phyloP scores from a whole-genome alignment of 1,140 invertebrate species.

The Drosophila carrolli region DNA sequence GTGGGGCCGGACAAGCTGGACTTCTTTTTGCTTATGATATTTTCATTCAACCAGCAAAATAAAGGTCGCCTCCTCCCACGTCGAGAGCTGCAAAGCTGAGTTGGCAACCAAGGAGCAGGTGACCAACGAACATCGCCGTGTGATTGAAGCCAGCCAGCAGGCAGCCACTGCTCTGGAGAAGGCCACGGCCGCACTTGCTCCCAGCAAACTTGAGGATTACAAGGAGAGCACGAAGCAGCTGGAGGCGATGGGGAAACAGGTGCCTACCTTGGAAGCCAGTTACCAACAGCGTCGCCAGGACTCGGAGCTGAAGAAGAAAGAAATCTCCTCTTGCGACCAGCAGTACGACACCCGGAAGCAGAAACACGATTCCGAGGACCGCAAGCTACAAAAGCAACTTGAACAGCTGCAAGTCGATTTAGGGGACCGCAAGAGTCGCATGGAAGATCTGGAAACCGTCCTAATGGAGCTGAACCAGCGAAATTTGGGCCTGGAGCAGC shows the following conservation, averaged over 20 bases:
- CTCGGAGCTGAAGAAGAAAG: conserved; percentile 14
- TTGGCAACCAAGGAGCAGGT: conserved; percentile 31
- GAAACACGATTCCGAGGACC: conserved; percentile 25
- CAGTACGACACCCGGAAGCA: conserved; percentile 23
- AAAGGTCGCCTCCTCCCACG: conserved; percentile 4
- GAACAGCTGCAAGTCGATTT: conserved; percentile 3
- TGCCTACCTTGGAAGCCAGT: neutral
- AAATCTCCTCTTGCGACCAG: neutral
- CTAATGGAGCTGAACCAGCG: conserved; percentile 3
- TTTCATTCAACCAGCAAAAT: conserved; percentile 32
- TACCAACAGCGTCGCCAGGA: conserved; percentile 9
- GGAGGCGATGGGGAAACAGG: conserved; percentile 30
- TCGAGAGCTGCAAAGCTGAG: conserved; percentile 44
- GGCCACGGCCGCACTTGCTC: conserved; percentile 32
- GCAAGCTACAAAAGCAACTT: conserved; percentile 12
- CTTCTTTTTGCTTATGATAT: neutral
- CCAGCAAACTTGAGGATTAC: conserved; percentile 26
- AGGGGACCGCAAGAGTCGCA: neutral
- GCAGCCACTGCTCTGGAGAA: conserved; percentile 44
- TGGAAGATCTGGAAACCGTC: neutral
- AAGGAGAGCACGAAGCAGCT: conserved; percentile 45
- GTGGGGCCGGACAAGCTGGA: neutral
- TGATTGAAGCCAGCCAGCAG: conserved; percentile 41
- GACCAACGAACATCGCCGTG: conserved; percentile 31
- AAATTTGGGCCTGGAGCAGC: neutral